Evolutionary conservation across 2,113 vertebrate genomes (phyloP).

Genomic region (Calyptommatus sinebrachiatus): DNA sequence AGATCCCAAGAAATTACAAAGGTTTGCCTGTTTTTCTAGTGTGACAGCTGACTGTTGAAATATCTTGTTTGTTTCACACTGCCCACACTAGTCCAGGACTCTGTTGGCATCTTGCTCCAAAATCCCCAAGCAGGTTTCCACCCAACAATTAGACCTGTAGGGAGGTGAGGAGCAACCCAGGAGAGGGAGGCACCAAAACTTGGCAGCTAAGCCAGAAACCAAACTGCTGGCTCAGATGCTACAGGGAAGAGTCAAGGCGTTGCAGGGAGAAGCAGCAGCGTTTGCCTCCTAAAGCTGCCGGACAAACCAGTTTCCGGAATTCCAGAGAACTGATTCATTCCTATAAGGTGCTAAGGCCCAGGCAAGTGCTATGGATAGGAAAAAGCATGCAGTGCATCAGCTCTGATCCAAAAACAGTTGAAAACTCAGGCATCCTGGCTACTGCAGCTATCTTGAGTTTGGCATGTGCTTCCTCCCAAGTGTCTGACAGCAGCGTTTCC

Average conservation of each 20-base stretch:
- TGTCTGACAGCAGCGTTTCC: not conserved
- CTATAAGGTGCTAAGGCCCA: constrained; percentile 38
- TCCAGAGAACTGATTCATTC: constrained; percentile 17
- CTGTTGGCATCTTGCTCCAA: constrained; percentile 15
- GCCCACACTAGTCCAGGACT: constrained; percentile 24
- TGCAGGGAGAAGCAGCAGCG: constrained; percentile 25
- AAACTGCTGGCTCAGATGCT: constrained; percentile 46
- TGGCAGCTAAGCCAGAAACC: constrained; percentile 69
- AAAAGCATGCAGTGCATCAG: constrained; percentile 21
- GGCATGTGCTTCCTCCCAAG: not conserved
- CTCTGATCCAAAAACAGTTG: constrained; percentile 19
- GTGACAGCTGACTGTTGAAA: constrained; percentile 24
- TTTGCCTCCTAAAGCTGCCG: constrained; percentile 33
- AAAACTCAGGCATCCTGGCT: constrained; percentile 12
- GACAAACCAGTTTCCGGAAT: constrained; percentile 47
- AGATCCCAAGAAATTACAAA: not conserved
- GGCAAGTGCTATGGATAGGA: constrained; percentile 13
- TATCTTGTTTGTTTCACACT: constrained; percentile 22
- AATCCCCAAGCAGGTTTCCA: constrained; percentile 41
- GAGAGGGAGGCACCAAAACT: constrained; percentile 67
- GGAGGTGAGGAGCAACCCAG: constrained; percentile 41
- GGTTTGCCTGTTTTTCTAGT: constrained; percentile 9
- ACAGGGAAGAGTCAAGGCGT: constrained; percentile 14
- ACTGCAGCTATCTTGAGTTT: not conserved
- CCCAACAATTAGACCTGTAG: constrained; percentile 60